These are phyloP conservation scores for Leuctra nigra DNA, from an alignment of 2,888 invertebrate genomes.

Conservation along the genomic window DNA sequence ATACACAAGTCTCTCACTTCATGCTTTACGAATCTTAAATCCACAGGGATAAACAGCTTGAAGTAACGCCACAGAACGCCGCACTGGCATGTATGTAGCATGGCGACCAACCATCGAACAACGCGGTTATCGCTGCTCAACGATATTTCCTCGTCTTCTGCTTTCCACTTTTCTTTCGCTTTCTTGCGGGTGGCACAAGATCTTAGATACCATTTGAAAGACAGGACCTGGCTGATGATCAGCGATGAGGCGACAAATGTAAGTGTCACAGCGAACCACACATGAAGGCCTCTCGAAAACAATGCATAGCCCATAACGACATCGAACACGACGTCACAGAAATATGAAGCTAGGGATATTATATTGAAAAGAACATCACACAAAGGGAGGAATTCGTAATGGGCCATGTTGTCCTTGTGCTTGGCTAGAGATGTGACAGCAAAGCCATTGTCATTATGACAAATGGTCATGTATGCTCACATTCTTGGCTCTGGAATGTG, in stretches of 20 bases:
- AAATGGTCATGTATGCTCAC: conserved; percentile 4
- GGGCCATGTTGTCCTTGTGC: conserved; percentile 45
- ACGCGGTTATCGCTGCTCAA: conserved; percentile 19
- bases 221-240: conserved; percentile 67
- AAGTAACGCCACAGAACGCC: conserved; percentile 61
- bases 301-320: conserved; percentile 79
- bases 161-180: conserved; percentile 29
- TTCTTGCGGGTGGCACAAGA: conserved; percentile 28
- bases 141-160: conserved; percentile 22
- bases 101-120: conserved; percentile 61
- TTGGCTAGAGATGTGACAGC: conserved; percentile 1
- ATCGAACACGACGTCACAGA: conserved; percentile 87
- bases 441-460: conserved; percentile 15
- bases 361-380: conserved; percentile 90
- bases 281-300: conserved; percentile 57
- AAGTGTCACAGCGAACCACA: conserved; percentile 61
- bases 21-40: conserved; percentile 72
- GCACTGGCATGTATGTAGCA: conserved; percentile 40
- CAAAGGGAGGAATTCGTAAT: conserved; percentile 73
- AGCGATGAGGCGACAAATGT: conserved; percentile 65
- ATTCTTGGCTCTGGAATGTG: conserved; percentile 2
- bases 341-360: conserved; percentile 81
- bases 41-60: conserved; percentile 75
- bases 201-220: conserved; percentile 66
- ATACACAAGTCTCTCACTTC: conserved; percentile 65